A percentile compares a stretch with the other conserved stretches of the same genome.
These are phyloP conservation scores for Sarcophaga peregrina DNA, from an alignment of 1,140 invertebrate genomes.

Conservation along the genomic window DNA sequence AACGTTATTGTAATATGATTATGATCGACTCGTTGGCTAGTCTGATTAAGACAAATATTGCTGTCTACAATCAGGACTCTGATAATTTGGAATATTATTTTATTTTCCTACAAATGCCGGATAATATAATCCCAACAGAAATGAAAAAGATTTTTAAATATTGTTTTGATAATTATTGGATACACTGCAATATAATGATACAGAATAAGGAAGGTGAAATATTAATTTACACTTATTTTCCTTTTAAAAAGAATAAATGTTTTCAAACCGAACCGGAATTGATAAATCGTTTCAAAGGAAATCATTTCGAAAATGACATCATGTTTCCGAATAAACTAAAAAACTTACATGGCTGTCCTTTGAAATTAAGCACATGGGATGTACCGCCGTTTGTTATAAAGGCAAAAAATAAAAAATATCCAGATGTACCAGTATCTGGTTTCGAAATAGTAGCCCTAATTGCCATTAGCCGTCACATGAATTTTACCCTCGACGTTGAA, in stretches of 20 bases:
- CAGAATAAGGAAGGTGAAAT: constrained; percentile 50
- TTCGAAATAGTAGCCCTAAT: neutral
- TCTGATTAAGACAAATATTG: constrained; percentile 45
- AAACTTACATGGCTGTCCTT: constrained; percentile 51
- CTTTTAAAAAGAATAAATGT: constrained; percentile 47
- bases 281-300: constrained; percentile 52
- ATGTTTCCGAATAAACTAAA: constrained; percentile 53
- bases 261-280: neutral
- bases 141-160: constrained; percentile 56
- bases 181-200: constrained; percentile 56
- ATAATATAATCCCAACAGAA: constrained; percentile 48
- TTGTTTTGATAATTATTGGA: constrained; percentile 54
- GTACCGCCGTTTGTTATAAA: constrained; percentile 47
- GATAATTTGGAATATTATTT: constrained; percentile 54
- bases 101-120: constrained; percentile 55
- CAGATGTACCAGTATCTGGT: neutral
- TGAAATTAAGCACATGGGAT: constrained; percentile 46
- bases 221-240: constrained; percentile 54
- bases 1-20: constrained; percentile 29
- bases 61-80: constrained; percentile 45
- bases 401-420: neutral
- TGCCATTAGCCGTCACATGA: neutral
- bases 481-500: neutral
- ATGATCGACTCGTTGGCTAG: constrained; percentile 39
- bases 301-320: constrained; percentile 45